Evolutionary conservation across 35 echinoderm and acorn worm species (phyloP).

Genomic region (Ophioderma brevispina): DNA sequence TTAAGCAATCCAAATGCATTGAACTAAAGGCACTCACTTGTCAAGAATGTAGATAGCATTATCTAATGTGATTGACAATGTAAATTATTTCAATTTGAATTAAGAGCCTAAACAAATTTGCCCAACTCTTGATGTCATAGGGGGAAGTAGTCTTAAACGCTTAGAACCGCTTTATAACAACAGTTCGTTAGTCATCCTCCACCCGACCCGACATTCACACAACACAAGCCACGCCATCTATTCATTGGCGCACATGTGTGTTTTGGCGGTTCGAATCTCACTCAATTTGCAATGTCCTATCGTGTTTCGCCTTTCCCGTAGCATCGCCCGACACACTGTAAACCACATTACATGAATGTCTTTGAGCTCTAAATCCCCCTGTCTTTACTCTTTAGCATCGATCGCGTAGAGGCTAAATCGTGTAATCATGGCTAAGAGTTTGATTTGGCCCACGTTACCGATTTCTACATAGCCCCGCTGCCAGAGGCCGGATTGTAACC

Average conservation of each 20-base stretch:
- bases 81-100: too few relatives aligned
- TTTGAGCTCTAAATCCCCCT: neutral
- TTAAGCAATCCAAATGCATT: too few relatives aligned
- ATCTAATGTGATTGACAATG: too few relatives aligned
- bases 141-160: neutral
- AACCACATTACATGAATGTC: neutral
- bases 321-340: neutral
- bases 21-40: too few relatives aligned
- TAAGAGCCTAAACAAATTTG: too few relatives aligned
- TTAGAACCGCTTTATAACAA: neutral
- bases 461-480: neutral
- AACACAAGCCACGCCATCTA: neutral
- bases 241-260: neutral
- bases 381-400: conserved; percentile 4
- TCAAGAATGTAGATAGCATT: too few relatives aligned
- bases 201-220: neutral
- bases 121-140: neutral
- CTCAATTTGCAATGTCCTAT: neutral
- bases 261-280: neutral
- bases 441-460: neutral
- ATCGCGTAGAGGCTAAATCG: neutral
- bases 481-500: neutral
- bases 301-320: neutral
- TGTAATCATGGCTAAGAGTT: neutral
- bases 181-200: neutral